A percentile compares a stretch with the other conserved stretches of the same genome.
These are phyloP conservation scores for Pomacea canaliculata DNA, from an alignment of 2,888 invertebrate species.

Conservation along the genomic window DNA sequence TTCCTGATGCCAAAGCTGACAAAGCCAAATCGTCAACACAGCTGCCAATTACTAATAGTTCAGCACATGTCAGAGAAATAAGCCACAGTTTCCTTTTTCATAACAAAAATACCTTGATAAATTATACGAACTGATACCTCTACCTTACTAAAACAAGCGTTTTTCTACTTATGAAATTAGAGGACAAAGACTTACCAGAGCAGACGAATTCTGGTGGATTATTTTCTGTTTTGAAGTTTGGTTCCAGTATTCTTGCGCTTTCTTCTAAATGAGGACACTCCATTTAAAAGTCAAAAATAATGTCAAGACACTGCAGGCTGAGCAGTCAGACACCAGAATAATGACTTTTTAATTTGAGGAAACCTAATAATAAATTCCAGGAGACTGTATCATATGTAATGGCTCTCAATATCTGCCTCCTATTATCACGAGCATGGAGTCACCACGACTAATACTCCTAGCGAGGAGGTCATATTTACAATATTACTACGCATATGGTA, in stretches of 20 bases:
- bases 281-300: slow-evolving; percentile 46
- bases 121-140: no score
- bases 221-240: slow-evolving; percentile 55
- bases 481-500: slow-evolving; percentile 17
- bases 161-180: no score
- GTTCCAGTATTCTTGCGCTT: slow-evolving; percentile 61
- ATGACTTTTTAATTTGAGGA: no score
- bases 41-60: no score
- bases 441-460: slow-evolving; percentile 20
- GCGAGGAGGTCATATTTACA: slow-evolving; percentile 16
- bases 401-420: slow-evolving; percentile 3
- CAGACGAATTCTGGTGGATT: slow-evolving; percentile 52
- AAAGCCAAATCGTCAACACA: no score
- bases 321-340: not conserved
- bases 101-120: no score
- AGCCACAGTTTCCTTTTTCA: no score
- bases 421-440: slow-evolving; percentile 22
- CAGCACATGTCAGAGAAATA: no score
- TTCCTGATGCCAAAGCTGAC: no score
- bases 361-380: no score
- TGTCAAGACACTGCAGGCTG: slow-evolving; percentile 14
- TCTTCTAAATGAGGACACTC: slow-evolving; percentile 69
- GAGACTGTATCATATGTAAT: no score
- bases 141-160: no score
- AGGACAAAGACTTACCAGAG: slow-evolving; percentile 47